Base-by-base conservation (phyloP, 2,888 invertebrate genomes). In the Blastobasis adustella region DNA sequence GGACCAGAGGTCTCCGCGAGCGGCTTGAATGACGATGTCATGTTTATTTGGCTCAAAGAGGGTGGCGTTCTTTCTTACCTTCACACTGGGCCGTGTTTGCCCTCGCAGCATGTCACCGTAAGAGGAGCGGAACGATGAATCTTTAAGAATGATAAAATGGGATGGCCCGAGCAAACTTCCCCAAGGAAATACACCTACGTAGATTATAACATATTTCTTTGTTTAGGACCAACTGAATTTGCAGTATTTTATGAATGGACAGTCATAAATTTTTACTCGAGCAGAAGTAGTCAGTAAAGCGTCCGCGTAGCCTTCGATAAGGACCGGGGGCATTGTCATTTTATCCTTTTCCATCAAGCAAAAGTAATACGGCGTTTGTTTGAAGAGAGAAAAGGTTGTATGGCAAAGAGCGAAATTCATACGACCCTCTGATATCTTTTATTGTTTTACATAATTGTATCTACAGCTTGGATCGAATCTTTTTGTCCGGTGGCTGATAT, bases 41-140 rank as follows among this genome's bases (percentile, higher is more conserved):
- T 82, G 84, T 84, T 81, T 84, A 85, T 86, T 85, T 83, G 78
- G 76, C 76, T 80, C 76, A 73, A 78, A 78, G 77, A 77, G 79
- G 73, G 71, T 73, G 67, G 69, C 67, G 65, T 67, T 68, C 70
- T 76, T 78, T 77, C 73, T 76, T 79, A 79, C 43, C 43, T 50
- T 37, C 49, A 60, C 61, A 67, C 60, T 66, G 61, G 60, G 61
- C 57, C 54, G 58, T 54, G 57, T 61, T 62, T 60, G 61, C 57
- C 71, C 68, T 23, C 75, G 76, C 77, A 69, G 68, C 67, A 69
- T 70, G 71, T 71, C 73, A 76, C 74, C 69, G 72, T 73, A 74
- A 70, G 70, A 74, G 73, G 71, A 79, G 69, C 58, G 61, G 54
- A 50, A 57, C 68, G 74, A 74, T 78, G 73, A 76, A 79, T 80